Evolutionary conservation across 2,113 vertebrate species (phyloP).

Genomic region (Edolisoma coerulescens): DNA sequence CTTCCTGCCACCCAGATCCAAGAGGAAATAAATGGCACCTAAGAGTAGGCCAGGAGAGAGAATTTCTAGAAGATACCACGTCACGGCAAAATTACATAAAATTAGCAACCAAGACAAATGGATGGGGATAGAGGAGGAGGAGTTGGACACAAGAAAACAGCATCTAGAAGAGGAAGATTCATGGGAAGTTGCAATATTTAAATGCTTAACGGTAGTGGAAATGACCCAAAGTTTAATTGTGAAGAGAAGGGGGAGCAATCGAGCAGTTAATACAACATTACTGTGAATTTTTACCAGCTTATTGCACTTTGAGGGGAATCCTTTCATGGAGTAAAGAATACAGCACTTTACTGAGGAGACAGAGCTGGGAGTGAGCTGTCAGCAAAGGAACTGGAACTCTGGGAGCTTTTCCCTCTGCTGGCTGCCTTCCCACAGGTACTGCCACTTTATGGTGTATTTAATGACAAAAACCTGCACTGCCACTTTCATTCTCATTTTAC

Average conservation of each 20-base stretch:
- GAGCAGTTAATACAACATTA: not conserved
- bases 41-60: not conserved
- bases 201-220: not conserved
- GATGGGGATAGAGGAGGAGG: not conserved
- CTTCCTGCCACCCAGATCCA: not conserved
- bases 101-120: not conserved
- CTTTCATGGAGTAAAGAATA: not conserved
- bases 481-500: not conserved
- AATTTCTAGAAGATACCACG: not conserved
- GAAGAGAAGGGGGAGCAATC: not conserved
- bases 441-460: not conserved
- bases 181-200: not conserved
- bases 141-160: not conserved
- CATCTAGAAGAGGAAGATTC: not conserved
- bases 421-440: not conserved
- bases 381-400: not conserved
- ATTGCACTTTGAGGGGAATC: not conserved
- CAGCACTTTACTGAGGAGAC: not conserved
- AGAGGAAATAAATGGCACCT: fast-evolving
- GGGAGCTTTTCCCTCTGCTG: not conserved
- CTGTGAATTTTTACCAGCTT: not conserved
- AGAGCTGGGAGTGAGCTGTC: not conserved
- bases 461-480: not conserved
- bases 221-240: not conserved
- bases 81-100: not conserved